Evolutionary conservation across 35 echinoderm and acorn worm genomes (phyloP), one percentile per base, ranked within the genome.

Genomic region (Ophiothrix spiculata): DNA sequence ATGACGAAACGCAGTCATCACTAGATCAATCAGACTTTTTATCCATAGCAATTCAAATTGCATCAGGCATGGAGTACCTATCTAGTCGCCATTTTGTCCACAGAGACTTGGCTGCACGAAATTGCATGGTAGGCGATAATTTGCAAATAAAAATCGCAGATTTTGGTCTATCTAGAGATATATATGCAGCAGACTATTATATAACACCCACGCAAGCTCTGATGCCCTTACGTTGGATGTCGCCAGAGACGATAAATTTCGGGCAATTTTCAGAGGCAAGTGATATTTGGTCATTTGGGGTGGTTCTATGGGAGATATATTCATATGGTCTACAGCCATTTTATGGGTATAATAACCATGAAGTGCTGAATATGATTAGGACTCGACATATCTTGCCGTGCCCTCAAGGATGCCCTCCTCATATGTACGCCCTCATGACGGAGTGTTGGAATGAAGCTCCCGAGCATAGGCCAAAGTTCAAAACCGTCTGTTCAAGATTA

Each of bases 11-110:
- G 0, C 83, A 89, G 40, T 94, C 92, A 35, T 94, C 96, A 1
- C 32, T 99, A 36, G 96, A 99, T 49, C 87, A 93, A 32, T 84
- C 96, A 11, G 96, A 99, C 46, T 99, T 99, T 77, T 75, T 94
- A 39, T 85, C 39, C 3, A 99, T 99, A 19, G 89, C 87, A 39
- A 92, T 94, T 64, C 91, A 99, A 38, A 89, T 99, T 56, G 89
- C 91, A n/a, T 91, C 92, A n/a, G 96, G 96, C 31, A 99, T 99
- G 96, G 96, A 94, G 77, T 99, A 99, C 42, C 69, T 99, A n/a
- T 94, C 96, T 15, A 94, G 84, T 46, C 78, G 93, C 41, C 86
- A 91, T 69, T 99, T 99, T 79, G 96, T 99, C 15, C 96, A 99
- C 41, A 63, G 96, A 33, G 96, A 99, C 64, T 83, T 99, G n/a